Conservation (phyloP, 2,113 vertebrate genomes). For the Chaenogobius annularis region DNA sequence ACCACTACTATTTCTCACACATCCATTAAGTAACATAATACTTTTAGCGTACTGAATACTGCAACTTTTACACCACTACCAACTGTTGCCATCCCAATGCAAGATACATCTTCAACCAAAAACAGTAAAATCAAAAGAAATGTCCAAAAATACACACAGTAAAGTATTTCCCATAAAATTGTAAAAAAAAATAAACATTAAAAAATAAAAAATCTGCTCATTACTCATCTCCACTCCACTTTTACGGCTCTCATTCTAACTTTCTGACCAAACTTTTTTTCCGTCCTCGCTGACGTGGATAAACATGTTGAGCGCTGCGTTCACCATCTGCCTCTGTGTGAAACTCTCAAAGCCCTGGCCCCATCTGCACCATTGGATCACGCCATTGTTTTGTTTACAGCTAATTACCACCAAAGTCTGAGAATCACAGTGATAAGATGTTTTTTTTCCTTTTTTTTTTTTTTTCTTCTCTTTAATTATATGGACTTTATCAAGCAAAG, state of each 20-base stretch:
- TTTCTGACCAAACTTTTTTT: conserved; percentile 20
- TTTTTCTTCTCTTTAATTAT: neutral
- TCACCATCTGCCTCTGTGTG: conserved; percentile 57
- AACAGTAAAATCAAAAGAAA: too few relatives aligned
- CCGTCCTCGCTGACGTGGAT: conserved; percentile 13
- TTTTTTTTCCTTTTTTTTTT: too few relatives aligned
- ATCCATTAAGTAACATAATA: too few relatives aligned
- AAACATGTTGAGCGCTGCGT: conserved; percentile 41
- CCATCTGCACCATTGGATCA: conserved; percentile 46
- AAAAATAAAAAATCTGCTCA: too few relatives aligned
- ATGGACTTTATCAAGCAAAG: neutral
- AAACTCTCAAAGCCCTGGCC: conserved; percentile 48
- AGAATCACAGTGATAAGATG: conserved; percentile 6
- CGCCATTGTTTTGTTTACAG: conserved; percentile 50
- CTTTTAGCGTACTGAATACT: too few relatives aligned
- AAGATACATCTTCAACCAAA: too few relatives aligned
- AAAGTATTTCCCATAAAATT: neutral
- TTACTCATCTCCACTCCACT: neutral
- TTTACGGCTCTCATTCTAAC: neutral
- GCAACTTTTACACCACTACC: too few relatives aligned
- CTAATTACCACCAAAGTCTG: conserved; percentile 30
- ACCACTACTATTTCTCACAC: too few relatives aligned
- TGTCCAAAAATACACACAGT: too few relatives aligned
- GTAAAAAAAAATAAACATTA: neutral
- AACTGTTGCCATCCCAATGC: too few relatives aligned